Conservation (phyloP, 2,888 invertebrate species). For the Tetanocera ferruginea region DNA sequence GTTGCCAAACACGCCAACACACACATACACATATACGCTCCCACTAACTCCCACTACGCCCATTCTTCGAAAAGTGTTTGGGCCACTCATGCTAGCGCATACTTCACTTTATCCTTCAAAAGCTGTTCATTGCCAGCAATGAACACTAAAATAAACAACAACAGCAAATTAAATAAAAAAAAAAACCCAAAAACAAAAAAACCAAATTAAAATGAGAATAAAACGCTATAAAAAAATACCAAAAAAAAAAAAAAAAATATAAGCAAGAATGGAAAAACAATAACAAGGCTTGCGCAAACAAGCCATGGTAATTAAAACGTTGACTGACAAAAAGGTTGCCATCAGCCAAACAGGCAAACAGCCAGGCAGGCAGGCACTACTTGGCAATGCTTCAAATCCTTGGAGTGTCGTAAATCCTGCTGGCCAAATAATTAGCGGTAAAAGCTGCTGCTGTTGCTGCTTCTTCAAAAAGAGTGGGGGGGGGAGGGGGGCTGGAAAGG, state of each 20-base stretch:
- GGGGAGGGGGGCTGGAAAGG: background rate
- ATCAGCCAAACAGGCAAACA: background rate
- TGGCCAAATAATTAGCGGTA: constrained; percentile 15
- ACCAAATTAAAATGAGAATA: background rate
- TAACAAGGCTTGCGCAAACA: background rate
- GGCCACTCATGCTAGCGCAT: background rate
- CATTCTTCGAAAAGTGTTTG: background rate
- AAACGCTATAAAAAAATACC: background rate
- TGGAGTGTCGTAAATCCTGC: constrained; percentile 25
- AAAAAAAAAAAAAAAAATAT: background rate
- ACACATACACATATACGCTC: no score
- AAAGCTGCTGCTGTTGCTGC: background rate
- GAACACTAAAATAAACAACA: background rate
- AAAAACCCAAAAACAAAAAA: background rate
- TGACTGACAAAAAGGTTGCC: background rate
- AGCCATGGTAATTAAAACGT: constrained; percentile 22
- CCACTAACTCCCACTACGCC: background rate
- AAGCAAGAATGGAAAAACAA: background rate
- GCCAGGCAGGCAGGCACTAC: no score
- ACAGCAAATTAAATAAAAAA: background rate
- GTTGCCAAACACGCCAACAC: background rate
- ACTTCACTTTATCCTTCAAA: background rate
- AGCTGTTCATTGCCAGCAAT: background rate
- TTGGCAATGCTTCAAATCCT: background rate
- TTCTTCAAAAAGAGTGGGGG: background rate